These are phyloP conservation scores for Drosophila mayaguana DNA, from an alignment of 2,888 invertebrate species.

Conservation along the genomic window DNA sequence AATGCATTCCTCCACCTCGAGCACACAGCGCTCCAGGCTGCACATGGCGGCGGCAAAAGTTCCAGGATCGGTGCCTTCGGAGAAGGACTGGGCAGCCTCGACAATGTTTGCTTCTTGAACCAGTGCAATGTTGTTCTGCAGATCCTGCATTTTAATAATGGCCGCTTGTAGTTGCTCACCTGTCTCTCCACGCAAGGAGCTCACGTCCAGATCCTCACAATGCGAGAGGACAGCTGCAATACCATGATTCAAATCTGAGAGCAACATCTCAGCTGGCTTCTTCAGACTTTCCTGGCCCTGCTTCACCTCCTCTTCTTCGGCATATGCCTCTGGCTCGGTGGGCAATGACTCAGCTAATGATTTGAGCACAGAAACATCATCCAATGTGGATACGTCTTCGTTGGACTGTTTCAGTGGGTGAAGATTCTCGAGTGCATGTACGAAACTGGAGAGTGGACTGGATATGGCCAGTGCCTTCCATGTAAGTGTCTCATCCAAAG, in stretches of 20 bases:
- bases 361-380: constrained; percentile 87
- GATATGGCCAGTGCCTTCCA: constrained; percentile 58
- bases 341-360: constrained; percentile 86
- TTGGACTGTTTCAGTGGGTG: constrained; percentile 47
- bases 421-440: constrained; percentile 77
- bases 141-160: constrained; percentile 83
- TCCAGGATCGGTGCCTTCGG: constrained; percentile 75
- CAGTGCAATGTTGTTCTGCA: constrained; percentile 84
- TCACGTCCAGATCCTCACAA: constrained; percentile 72
- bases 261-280: constrained; percentile 61
- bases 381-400: constrained; percentile 84
- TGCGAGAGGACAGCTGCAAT: constrained; percentile 78
- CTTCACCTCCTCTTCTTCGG: constrained; percentile 17
- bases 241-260: constrained; percentile 79
- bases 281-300: neutral
- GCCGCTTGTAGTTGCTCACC: constrained; percentile 72
- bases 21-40: constrained; percentile 77
- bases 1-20: constrained; percentile 79
- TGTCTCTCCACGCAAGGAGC: constrained; percentile 60
- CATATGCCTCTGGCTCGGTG: constrained; percentile 49
- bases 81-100: constrained; percentile 80
- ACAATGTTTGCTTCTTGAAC: constrained; percentile 81
- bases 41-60: constrained; percentile 83
- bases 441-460: constrained; percentile 83
- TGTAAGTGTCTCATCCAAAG: constrained; percentile 38